A percentile compares a stretch with the other conserved stretches of the same genome.
phyloP scores from a whole-genome alignment of 2,113 vertebrate genomes.

The Thunnus thynnus region DNA sequence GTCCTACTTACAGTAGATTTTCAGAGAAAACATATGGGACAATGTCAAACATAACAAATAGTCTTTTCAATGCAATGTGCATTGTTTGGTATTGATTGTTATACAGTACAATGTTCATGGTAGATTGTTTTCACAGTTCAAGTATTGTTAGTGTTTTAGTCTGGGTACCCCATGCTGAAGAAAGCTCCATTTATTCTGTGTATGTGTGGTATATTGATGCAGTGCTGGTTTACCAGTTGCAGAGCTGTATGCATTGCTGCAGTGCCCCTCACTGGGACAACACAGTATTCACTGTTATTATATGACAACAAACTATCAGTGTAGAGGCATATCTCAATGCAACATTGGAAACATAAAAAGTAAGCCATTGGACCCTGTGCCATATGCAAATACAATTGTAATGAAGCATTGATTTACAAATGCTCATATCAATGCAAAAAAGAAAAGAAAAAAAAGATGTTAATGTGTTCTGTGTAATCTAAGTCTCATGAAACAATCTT shows the following conservation, averaged over 20 bases:
- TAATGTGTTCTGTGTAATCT: neutral
- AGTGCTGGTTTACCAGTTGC: slow-evolving; percentile 11
- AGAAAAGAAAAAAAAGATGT: neutral
- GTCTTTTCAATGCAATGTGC: neutral
- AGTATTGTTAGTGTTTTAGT: neutral
- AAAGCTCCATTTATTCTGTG: slow-evolving; percentile 7
- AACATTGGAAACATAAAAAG: too few species aligned
- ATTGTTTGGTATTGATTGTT: slow-evolving; percentile 5
- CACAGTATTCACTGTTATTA: slow-evolving; percentile 53
- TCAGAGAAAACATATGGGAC: neutral
- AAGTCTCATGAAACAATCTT: neutral
- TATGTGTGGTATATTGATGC: slow-evolving; percentile 26
- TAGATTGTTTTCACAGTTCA: neutral
- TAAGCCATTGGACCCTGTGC: too few species aligned
- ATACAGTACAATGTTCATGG: neutral
- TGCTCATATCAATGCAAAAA: neutral
- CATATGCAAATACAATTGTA: neutral
- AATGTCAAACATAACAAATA: neutral
- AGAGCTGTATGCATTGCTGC: slow-evolving; percentile 63
- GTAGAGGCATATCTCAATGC: neutral
- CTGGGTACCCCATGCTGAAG: neutral
- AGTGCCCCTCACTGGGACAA: slow-evolving; percentile 82
- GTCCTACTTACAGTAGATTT: neutral
- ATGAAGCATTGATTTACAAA: neutral
- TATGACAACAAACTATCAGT: slow-evolving; percentile 4